phyloP scores from a whole-genome alignment of 2,888 invertebrate genomes.

The Tetramorium bicarinatum region DNA sequence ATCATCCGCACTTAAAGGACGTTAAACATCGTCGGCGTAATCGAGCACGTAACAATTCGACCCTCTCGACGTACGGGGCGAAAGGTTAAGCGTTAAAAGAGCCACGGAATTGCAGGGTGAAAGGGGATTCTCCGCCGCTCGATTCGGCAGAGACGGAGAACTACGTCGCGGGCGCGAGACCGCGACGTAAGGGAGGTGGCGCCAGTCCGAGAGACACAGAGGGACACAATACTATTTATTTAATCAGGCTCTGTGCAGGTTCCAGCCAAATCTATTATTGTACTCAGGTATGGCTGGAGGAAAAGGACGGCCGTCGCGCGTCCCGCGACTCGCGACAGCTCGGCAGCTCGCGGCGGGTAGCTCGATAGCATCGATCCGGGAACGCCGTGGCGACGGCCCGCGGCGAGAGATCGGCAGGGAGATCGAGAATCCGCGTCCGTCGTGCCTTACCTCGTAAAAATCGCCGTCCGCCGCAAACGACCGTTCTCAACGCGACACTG shows the following conservation, averaged over 20 bases:
- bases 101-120: neutral
- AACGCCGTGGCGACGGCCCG: neutral
- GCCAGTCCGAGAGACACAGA: constrained; percentile 73
- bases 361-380: neutral
- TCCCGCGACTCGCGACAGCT: constrained; percentile 46
- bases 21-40: neutral
- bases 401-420: neutral
- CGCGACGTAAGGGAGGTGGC: constrained; percentile 69
- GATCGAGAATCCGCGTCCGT: constrained; percentile 5
- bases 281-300: constrained; percentile 86
- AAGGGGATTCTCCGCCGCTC: neutral
- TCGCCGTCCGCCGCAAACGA: constrained; percentile 56
- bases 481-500: constrained; percentile 70
- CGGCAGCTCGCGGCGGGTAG: neutral
- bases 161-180: constrained; percentile 6
- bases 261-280: constrained; percentile 87
- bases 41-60: constrained; percentile 5
- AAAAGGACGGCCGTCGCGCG: constrained; percentile 75
- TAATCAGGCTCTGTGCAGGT: constrained; percentile 85
- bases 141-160: neutral
- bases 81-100: constrained; percentile 9
- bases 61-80: neutral
- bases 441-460: constrained; percentile 64
- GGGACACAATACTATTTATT: constrained; percentile 82
- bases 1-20: neutral